Base-by-base conservation (phyloP, 2,797 vertebrate species). In the Neosalanx taihuensis region DNA sequence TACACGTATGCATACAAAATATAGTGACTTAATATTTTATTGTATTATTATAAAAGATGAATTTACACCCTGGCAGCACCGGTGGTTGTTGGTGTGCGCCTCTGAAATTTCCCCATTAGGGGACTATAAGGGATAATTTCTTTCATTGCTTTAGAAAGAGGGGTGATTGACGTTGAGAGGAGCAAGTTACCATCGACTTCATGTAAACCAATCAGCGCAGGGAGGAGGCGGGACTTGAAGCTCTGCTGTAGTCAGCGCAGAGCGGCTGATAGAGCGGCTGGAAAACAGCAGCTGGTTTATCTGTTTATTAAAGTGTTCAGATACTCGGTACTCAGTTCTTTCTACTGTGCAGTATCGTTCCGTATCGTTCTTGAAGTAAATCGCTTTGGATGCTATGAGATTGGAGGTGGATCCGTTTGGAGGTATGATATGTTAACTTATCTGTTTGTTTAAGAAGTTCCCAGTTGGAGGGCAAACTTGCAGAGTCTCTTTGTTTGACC, bases 321-420 rank as follows among this genome's bases (percentile, higher is more conserved):
- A 56, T 15, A 65, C 35, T 10, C 18, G 17, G 17, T 6, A 56
- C 17, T 17, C 41, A 26, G 72, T 63, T 63, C 49, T 69, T 65
- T 77, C 67, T 33, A 23, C 71, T 61, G 41, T 13, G 41, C 41
- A 69, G 33, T 72, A 41, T 73, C 72, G 73, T 72, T 80, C 70
- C 72, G 33, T 72, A 41, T 73, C 72, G 73, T 72, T 80, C 70
- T 74, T 59, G 69, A 74, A n/a, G 18, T 67, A 66, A 74, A 41
- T 65, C 66, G 64, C 49, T 67, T 72, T 65, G 67, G 30, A 68
- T 68, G 35, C 30, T 23, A 35, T 68, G 51, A 53, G 10, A 13
- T 58, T 58, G 51, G 51, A 37, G n/a, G 10, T 37, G 9, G 49
- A 68, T 58, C 51, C 20, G 6, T 56, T 56, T 56, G 17, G 51